phyloP scores from a whole-genome alignment of 1,140 invertebrate genomes.

The Agrilus planipennis region DNA sequence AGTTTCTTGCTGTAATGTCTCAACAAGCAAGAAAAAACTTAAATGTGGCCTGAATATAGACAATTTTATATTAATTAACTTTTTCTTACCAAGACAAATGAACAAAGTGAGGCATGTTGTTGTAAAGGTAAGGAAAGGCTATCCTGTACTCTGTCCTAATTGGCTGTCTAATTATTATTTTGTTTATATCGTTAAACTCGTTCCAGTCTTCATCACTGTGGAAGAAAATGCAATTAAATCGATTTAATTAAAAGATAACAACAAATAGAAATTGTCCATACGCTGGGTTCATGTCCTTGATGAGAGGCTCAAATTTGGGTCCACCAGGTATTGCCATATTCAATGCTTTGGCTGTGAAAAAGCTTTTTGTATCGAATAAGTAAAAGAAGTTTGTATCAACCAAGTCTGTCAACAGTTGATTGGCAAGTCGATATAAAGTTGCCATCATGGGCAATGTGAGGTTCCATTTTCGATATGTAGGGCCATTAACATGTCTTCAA shows the following conservation, averaged over 20 bases:
- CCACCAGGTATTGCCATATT: slow-evolving; percentile 99
- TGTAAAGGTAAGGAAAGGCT: slow-evolving; percentile 98
- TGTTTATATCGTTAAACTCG: slow-evolving; percentile 99
- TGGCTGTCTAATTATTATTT: slow-evolving; percentile 97
- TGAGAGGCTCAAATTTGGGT: slow-evolving; percentile 98
- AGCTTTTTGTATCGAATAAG: slow-evolving; percentile 97
- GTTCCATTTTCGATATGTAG: slow-evolving; percentile 94
- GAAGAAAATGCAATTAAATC: slow-evolving; percentile 15
- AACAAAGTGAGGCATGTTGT: slow-evolving; percentile 94
- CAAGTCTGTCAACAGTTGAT: slow-evolving; percentile 96
- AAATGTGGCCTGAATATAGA: slow-evolving; percentile 34
- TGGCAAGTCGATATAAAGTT: slow-evolving; percentile 91
- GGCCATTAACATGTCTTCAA: slow-evolving; percentile 87
- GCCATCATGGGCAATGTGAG: slow-evolving; percentile 93
- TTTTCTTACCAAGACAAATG: slow-evolving; percentile 80
- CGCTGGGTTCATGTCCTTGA: slow-evolving; percentile 94
- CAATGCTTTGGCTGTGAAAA: slow-evolving; percentile 98
- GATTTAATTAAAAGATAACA: neutral
- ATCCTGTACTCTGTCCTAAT: slow-evolving; percentile 98
- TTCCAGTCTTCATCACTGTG: slow-evolving; percentile 99
- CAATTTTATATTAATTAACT: slow-evolving; percentile 5
- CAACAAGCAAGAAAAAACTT: slow-evolving; percentile 26
- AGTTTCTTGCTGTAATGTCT: slow-evolving; percentile 26
- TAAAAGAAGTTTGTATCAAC: slow-evolving; percentile 99
- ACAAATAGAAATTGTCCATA: slow-evolving; percentile 27